Conservation (phyloP, 2,888 invertebrate genomes). For the Eupithecia centaureata region DNA sequence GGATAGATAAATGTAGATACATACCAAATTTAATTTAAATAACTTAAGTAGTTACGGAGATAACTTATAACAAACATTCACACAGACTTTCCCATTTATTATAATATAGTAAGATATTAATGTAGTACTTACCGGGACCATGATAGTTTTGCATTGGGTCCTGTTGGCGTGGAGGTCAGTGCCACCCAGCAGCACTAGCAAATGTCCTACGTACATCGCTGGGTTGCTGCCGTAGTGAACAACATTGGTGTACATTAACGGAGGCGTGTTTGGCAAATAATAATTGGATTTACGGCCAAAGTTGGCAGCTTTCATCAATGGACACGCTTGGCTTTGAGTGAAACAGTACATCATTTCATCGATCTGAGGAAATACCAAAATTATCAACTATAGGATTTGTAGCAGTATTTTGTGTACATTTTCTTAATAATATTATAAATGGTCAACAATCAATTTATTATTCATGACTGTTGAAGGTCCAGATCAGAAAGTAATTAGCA, state of each 20-base stretch:
- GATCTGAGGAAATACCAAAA: constrained; percentile 78
- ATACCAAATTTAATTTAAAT: too few species aligned
- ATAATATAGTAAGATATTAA: too few species aligned
- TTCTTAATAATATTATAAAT: too few species aligned
- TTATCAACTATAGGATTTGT: too few species aligned
- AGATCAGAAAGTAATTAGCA: too few species aligned
- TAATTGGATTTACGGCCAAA: constrained; percentile 58
- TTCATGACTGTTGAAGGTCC: too few species aligned
- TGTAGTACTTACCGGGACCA: constrained; percentile 47
- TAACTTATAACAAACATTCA: too few species aligned
- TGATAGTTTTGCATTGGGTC: constrained; percentile 51
- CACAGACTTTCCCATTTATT: too few species aligned
- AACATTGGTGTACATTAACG: constrained; percentile 74
- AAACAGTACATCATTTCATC: constrained; percentile 92
- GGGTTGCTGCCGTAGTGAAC: constrained; percentile 72
- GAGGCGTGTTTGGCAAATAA: constrained; percentile 42
- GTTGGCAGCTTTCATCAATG: constrained; percentile 82
- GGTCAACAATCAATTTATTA: too few species aligned
- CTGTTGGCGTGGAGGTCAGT: constrained; percentile 54
- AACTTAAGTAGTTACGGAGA: too few species aligned
- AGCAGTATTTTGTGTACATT: too few species aligned
- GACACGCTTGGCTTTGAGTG: constrained; percentile 88
- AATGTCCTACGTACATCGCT: constrained; percentile 84
- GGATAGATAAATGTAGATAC: too few species aligned
- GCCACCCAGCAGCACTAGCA: constrained; percentile 86